Evolutionary conservation across 2,113 vertebrate species (phyloP).

Genomic region (Toxotes jaculatrix): DNA sequence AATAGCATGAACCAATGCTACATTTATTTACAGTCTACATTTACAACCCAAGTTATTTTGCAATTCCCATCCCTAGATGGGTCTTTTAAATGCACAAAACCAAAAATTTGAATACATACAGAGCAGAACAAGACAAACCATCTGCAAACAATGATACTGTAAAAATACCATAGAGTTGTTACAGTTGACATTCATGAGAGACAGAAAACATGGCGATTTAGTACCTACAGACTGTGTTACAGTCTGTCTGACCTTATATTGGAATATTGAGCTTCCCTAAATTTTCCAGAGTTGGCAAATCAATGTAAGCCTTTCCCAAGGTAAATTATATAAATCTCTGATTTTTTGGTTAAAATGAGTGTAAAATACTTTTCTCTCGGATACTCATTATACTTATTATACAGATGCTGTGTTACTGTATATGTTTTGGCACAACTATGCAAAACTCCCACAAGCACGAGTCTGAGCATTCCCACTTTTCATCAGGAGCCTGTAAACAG

Average conservation of each 20-base stretch:
- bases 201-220: neutral
- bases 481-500: neutral
- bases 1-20: neutral
- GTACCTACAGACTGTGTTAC: neutral
- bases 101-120: neutral
- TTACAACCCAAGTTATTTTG: neutral
- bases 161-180: neutral
- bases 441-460: neutral
- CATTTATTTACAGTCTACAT: no score
- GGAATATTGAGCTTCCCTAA: slow-evolving; percentile 13
- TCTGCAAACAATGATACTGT: neutral
- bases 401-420: neutral
- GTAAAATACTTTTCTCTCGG: neutral
- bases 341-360: slow-evolving; percentile 7
- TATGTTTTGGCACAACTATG: neutral
- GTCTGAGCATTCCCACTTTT: neutral
- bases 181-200: neutral
- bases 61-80: neutral
- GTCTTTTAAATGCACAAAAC: neutral
- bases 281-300: slow-evolving; percentile 11
- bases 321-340: neutral
- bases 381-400: neutral
- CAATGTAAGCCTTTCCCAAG: neutral
- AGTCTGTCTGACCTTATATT: slow-evolving; percentile 9
- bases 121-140: neutral